Conservation (phyloP, 2,797 vertebrate species). For the Sarcoramphus papa region DNA sequence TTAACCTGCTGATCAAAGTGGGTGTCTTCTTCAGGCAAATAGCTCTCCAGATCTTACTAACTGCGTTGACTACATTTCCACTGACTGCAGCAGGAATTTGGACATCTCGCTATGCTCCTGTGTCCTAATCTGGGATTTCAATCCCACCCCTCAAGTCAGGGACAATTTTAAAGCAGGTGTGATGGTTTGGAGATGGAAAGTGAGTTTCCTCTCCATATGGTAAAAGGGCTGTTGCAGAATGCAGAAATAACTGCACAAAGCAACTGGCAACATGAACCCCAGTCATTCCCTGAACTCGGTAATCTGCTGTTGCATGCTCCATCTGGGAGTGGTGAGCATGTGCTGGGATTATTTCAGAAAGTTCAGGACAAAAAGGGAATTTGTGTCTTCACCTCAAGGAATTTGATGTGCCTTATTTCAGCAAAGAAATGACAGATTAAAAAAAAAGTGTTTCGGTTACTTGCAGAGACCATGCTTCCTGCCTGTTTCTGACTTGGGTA, state of each 20-base stretch:
- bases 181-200: background rate
- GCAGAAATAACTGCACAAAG: background rate
- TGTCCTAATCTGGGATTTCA: background rate
- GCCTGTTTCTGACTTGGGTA: background rate
- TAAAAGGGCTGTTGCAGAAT: background rate
- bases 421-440: background rate
- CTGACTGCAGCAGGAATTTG: background rate
- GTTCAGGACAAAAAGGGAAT: background rate
- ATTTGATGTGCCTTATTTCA: background rate
- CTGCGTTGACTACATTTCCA: fast-evolving
- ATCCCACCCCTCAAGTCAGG: background rate
- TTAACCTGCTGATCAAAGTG: background rate
- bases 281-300: background rate
- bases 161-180: background rate
- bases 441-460: background rate
- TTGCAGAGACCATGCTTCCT: background rate
- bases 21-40: background rate
- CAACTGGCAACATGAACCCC: background rate
- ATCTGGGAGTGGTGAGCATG: background rate
- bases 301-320: background rate
- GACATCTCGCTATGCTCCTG: background rate
- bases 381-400: background rate
- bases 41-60: background rate
- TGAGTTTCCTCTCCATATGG: background rate
- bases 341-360: background rate